A percentile compares a stretch with the other conserved stretches of the same genome.
phyloP scores from a whole-genome alignment of 1,140 invertebrate genomes.

The Drosophila lacertosa region DNA sequence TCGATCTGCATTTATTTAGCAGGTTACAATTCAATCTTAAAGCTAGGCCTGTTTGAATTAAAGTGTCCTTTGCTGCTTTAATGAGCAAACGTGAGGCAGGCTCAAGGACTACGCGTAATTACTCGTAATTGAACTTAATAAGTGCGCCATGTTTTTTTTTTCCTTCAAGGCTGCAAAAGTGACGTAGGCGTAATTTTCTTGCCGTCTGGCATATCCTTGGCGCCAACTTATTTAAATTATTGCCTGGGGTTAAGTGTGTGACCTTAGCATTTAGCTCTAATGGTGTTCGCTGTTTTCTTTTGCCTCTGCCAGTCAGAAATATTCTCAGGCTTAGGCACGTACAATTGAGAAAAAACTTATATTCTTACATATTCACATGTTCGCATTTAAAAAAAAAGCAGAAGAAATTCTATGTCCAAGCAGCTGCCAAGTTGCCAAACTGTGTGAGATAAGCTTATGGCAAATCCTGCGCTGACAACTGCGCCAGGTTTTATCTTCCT shows the following conservation, averaged over 20 bases:
- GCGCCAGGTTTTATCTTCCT: constrained; percentile 4
- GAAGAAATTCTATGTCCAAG: constrained; percentile 55
- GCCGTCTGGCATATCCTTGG: constrained; percentile 33
- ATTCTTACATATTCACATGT: background rate
- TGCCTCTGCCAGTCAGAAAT: constrained; percentile 11
- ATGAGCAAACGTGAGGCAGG: constrained; percentile 35
- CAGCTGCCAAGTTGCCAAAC: constrained; percentile 21
- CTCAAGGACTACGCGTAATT: constrained; percentile 46
- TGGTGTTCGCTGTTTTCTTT: constrained; percentile 33
- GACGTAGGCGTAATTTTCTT: constrained; percentile 6
- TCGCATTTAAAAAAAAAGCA: constrained; percentile 20
- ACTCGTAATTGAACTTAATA: constrained; percentile 47
- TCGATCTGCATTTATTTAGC: no score
- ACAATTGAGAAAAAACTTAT: constrained; percentile 24
- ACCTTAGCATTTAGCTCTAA: constrained; percentile 49
- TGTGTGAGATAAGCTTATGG: constrained; percentile 40
- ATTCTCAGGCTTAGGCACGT: constrained; percentile 54
- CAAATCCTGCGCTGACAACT: constrained; percentile 39
- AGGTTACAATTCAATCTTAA: no score
- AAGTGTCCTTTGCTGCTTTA: constrained; percentile 6
- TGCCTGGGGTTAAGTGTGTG: constrained; percentile 41
- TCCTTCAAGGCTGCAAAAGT: constrained; percentile 32
- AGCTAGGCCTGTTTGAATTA: constrained; percentile 33
- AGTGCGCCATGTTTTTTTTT: constrained; percentile 23
- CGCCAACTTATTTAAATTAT: constrained; percentile 55